Percentiles rank a stretch among this genome's conserved stretches.
phyloP scores from a whole-genome alignment of 2,888 invertebrate genomes.

The Synanthedon tipuliformis region DNA sequence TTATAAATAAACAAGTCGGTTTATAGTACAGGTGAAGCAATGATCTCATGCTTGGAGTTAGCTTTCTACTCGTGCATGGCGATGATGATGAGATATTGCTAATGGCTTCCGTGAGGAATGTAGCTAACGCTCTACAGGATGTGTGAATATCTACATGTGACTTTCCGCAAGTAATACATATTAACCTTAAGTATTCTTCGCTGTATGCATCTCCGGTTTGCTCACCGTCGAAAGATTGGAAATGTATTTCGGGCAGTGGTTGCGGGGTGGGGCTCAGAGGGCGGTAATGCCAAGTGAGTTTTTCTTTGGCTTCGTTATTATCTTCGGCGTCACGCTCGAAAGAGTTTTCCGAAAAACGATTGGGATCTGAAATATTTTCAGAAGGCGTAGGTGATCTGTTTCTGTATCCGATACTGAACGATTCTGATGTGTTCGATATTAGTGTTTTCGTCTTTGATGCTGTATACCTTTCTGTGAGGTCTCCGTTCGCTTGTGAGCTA shows the following conservation, averaged over 20 bases:
- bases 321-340: slow-evolving; percentile 32
- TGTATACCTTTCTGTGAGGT: slow-evolving; percentile 54
- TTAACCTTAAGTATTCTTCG: slow-evolving; percentile 67
- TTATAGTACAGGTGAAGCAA: slow-evolving; percentile 46
- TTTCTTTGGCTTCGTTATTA: slow-evolving; percentile 33
- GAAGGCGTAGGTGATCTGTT: slow-evolving; percentile 53
- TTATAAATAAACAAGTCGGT: slow-evolving; percentile 44
- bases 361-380: slow-evolving; percentile 47
- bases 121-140: slow-evolving; percentile 36
- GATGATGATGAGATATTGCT: slow-evolving; percentile 19
- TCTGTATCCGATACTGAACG: slow-evolving; percentile 53
- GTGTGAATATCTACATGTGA: slow-evolving; percentile 28
- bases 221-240: slow-evolving; percentile 67
- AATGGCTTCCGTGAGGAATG: slow-evolving; percentile 15
- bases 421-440: slow-evolving; percentile 47
- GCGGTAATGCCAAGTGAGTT: slow-evolving; percentile 59
- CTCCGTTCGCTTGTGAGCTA: slow-evolving; percentile 40
- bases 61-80: slow-evolving; percentile 38
- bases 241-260: slow-evolving; percentile 55
- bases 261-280: slow-evolving; percentile 47
- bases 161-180: slow-evolving; percentile 37
- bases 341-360: slow-evolving; percentile 29
- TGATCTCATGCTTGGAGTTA: slow-evolving; percentile 25
- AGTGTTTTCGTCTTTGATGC: slow-evolving; percentile 58
- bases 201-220: slow-evolving; percentile 41